Evolutionary conservation across 2,113 vertebrate species (phyloP).

Genomic region (Hemiscyllium ocellatum): DNA sequence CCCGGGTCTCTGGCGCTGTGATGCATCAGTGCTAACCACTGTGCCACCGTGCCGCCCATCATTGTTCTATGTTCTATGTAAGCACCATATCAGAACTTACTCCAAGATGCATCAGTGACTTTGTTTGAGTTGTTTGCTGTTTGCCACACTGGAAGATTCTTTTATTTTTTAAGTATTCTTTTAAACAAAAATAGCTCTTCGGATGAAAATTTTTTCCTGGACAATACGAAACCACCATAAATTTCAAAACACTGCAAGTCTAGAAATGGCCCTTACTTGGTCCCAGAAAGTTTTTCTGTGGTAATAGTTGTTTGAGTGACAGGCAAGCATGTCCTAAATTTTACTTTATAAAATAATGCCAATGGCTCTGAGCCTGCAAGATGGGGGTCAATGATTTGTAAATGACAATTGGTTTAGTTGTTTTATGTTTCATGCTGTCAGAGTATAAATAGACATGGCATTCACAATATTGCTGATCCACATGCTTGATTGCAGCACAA

Average conservation of each 20-base stretch:
- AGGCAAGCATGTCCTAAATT: not conserved
- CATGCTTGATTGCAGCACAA: conserved; percentile 27
- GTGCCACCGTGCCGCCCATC: too few relatives aligned
- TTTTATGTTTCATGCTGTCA: conserved; percentile 25
- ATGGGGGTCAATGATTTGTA: conserved; percentile 14
- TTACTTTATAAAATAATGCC: conserved; percentile 23
- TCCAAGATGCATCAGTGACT: not conserved
- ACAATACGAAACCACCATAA: not conserved
- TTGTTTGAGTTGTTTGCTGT: not conserved
- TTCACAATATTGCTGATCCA: conserved; percentile 18
- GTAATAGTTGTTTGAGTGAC: not conserved
- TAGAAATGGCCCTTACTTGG: not conserved
- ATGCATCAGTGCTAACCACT: too few relatives aligned
- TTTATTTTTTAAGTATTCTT: not conserved
- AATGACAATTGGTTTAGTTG: conserved; percentile 10
- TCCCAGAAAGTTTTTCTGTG: not conserved
- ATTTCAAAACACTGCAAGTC: not conserved
- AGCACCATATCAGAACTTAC: not conserved
- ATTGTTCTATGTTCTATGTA: too few relatives aligned
- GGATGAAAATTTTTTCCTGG: not conserved
- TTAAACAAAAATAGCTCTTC: not conserved
- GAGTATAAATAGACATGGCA: conserved; percentile 20
- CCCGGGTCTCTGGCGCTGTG: too few relatives aligned
- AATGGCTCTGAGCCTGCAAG: not conserved
- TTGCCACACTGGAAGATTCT: not conserved